Evolutionary conservation across 2,113 vertebrate species (phyloP), one percentile per base, ranked within the genome.

Genomic region (Acanthochromis polyacanthus): DNA sequence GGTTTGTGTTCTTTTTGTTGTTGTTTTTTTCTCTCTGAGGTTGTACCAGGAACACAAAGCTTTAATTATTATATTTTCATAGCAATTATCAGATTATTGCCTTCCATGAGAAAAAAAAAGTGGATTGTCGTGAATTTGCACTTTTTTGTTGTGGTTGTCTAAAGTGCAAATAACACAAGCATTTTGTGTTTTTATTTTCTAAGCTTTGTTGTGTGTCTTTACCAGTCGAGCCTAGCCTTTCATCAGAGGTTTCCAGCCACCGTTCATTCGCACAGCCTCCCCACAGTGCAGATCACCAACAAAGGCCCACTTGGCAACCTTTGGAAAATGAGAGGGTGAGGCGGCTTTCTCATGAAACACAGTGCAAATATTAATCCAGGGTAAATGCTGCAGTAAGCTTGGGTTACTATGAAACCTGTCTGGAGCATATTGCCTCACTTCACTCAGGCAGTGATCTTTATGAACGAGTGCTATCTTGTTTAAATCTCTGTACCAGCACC

Each of bases 381-480:
- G 71, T 84, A 77, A 85, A 83, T 55, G 56, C 23, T n/a, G 25
- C 28, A 4, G 58, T 82, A 50, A 50, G 40, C 67, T 70, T 75
- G 85, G 85, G 82, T 91, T 82, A 62, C 67, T 40, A 12, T 80
- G 71, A 81, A 72, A 72, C 74, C 57, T 60, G 48, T 61, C 63
- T 46, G 22, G 5, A 82, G 52, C 15, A 32, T 38, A 61, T 80
- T 20, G 51, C 81, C 83, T 75, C 16, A 20, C 55, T 63, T 86
- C 36, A 75, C 48, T 59, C 60, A 4, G 14, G 56, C 79, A 68
- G 53, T 19, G 19, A 69, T 69, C 71, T 81, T 74, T 30, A 45
- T 67, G 46, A 74, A 75, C 88, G 81, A 82, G 92, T 88, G 70
- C 74, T 73, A 87, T 94, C 94, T 91, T 93, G 93, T 90, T 89